Conservation (phyloP, 2,113 vertebrate species). For the Sinocyclocheilus maitianheensis region DNA sequence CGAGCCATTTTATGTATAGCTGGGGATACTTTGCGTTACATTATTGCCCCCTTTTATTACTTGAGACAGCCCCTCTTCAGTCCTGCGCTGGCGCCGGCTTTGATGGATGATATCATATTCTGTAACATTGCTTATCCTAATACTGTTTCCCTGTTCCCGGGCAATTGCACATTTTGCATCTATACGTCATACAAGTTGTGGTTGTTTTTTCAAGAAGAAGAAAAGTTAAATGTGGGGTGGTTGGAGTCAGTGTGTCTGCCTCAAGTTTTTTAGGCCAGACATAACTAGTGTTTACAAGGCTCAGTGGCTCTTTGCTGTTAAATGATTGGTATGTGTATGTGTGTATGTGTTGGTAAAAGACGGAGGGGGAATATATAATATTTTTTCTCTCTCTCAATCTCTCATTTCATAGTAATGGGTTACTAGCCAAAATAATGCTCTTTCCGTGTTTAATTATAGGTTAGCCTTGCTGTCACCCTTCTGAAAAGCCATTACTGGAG, state of each 20-base stretch:
- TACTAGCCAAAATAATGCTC: constrained; percentile 73
- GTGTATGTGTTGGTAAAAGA: constrained; percentile 38
- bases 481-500: constrained; percentile 61
- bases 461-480: constrained; percentile 67
- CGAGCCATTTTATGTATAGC: no score
- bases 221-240: constrained; percentile 65
- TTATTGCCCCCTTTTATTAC: no score
- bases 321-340: constrained; percentile 70
- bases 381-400: constrained; percentile 5
- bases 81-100: no score
- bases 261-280: constrained; percentile 72
- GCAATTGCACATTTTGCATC: not conserved
- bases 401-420: constrained; percentile 73
- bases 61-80: no score
- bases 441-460: constrained; percentile 74
- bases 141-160: not conserved
- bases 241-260: constrained; percentile 78
- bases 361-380: constrained; percentile 64
- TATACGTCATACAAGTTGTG: no score
- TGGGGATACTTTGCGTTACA: no score
- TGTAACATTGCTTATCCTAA: not conserved
- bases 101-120: not conserved
- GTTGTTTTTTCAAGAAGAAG: not conserved
- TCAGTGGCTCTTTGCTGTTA: constrained; percentile 75
- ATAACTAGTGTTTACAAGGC: constrained; percentile 80